phyloP scores from a whole-genome alignment of 2,113 vertebrate species.

The Tympanuchus pallidicinctus region DNA sequence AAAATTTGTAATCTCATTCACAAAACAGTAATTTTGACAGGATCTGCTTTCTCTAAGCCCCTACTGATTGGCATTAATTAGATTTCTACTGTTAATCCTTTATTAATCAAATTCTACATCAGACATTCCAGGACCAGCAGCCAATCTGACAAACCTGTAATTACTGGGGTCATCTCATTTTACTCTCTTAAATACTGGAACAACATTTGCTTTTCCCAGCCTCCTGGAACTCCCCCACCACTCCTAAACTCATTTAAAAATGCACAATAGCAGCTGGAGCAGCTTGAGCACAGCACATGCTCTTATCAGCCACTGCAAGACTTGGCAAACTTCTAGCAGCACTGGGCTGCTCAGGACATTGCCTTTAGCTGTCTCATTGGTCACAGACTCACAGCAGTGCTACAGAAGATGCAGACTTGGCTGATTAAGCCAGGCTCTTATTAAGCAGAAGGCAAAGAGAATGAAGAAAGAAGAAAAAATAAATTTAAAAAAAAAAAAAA shows the following conservation, averaged over 20 bases:
- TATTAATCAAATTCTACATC: conserved; percentile 47
- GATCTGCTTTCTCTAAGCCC: conserved; percentile 43
- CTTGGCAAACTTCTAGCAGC: neutral
- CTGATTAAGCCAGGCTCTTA: neutral
- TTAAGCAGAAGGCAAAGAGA: neutral
- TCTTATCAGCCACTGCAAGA: neutral
- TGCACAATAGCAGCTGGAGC: conserved; percentile 44
- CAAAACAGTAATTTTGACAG: conserved; percentile 54
- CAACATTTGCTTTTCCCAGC: conserved; percentile 50
- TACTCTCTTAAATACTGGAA: conserved; percentile 11
- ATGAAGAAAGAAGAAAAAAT: neutral
- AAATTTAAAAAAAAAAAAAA: neutral
- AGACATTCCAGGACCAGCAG: conserved; percentile 7
- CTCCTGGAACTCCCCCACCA: neutral
- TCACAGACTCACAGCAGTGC: neutral
- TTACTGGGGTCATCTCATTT: conserved; percentile 32
- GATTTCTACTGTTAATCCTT: conserved; percentile 45
- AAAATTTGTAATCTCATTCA: conserved; percentile 47
- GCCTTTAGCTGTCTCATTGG: neutral
- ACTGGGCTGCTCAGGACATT: neutral
- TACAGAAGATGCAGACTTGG: neutral
- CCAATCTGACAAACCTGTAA: conserved; percentile 38
- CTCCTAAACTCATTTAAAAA: conserved; percentile 5
- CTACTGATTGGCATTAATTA: conserved; percentile 57
- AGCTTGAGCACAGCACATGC: neutral